These are phyloP conservation scores for Eretmochelys imbricata DNA, from an alignment of 2,113 vertebrate genomes.

Conservation along the genomic window DNA sequence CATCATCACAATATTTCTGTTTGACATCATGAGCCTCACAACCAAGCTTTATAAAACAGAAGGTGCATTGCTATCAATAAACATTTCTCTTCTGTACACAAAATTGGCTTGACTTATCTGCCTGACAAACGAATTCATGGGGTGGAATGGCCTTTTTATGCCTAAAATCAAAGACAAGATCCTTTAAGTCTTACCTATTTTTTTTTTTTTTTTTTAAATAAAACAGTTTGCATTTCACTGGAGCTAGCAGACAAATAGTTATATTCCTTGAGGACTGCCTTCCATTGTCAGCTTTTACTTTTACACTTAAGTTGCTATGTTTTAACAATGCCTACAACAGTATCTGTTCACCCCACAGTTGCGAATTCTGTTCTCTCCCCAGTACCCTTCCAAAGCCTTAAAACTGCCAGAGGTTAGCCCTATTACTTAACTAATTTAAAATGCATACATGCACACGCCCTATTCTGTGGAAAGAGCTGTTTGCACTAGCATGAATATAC, in stretches of 20 bases:
- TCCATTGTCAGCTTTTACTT: slow-evolving; percentile 19
- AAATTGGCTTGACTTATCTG: slow-evolving; percentile 60
- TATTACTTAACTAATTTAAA: slow-evolving; percentile 53
- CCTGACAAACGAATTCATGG: slow-evolving; percentile 57
- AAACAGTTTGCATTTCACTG: slow-evolving; percentile 45
- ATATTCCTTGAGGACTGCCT: not conserved
- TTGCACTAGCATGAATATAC: slow-evolving; percentile 14
- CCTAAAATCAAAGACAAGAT: slow-evolving; percentile 31
- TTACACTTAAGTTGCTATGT: slow-evolving; percentile 38
- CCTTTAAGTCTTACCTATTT: slow-evolving; percentile 45
- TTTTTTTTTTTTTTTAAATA: not conserved
- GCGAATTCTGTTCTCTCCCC: not conserved
- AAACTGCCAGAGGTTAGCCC: not conserved
- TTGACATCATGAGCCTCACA: slow-evolving; percentile 58
- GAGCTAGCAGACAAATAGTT: slow-evolving; percentile 28
- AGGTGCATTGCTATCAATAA: slow-evolving; percentile 30
- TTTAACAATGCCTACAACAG: slow-evolving; percentile 37
- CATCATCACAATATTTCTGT: slow-evolving; percentile 66
- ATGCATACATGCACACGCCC: not conserved
- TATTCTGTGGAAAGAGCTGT: slow-evolving; percentile 7
- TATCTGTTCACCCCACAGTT: not conserved
- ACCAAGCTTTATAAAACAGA: slow-evolving; percentile 62
- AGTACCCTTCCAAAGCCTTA: not conserved
- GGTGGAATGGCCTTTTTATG: not conserved
- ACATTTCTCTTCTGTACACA: slow-evolving; percentile 55